Base-by-base conservation (phyloP, 2,888 invertebrate species). In the Conistra vaccinii region DNA sequence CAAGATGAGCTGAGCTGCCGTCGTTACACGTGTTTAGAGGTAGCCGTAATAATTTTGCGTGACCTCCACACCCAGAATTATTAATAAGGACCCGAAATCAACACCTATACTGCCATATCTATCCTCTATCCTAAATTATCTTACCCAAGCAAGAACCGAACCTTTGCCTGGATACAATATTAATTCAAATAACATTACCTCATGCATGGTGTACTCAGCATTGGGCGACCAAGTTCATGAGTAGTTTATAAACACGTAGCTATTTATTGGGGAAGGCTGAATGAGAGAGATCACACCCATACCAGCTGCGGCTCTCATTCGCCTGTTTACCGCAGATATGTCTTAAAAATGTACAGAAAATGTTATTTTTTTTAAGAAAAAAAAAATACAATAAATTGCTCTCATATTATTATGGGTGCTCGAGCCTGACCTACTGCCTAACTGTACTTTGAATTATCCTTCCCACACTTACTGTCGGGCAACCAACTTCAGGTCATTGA, bases 101-200 rank as follows among this genome's bases (percentile, higher is more conserved):
- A 62, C 39, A 51, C 23, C 2, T 17, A 39, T 51, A 39, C 35
- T 70, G 29, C 29, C 32, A n/a, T 61, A 61, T n/a, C 10, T 20
- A 35, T 12, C 45, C 26, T 51, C 48, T 51, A 39, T n/a, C 29
- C 51, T 51, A 70, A 65, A 65, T 60, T 26, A 61, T 29, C 35
- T 39, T 60, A 69, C 61, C 62, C 32, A 62, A 42, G 35, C 53
- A 42, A 55, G 51, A 62, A 45, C 65, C 26, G 14, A 61, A 42
- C 51, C 55, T 58, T 73, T 35, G 63, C 51, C 48, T 66, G 23
- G 26, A 53, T 81, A 71, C 39, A 73, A 45, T 45, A 84, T 78
- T 68, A 71, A 76, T 75, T 63, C 61, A 83, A 82, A 76, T 76
- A 74, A 73, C 53, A 73, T 82, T 61, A 70, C 57, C 68, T 69